Percentiles rank a stretch among this genome's conserved stretches.
Evolutionary conservation across 2,888 invertebrate genomes (phyloP).

Genomic region (Caenorhabditis sp.): DNA sequence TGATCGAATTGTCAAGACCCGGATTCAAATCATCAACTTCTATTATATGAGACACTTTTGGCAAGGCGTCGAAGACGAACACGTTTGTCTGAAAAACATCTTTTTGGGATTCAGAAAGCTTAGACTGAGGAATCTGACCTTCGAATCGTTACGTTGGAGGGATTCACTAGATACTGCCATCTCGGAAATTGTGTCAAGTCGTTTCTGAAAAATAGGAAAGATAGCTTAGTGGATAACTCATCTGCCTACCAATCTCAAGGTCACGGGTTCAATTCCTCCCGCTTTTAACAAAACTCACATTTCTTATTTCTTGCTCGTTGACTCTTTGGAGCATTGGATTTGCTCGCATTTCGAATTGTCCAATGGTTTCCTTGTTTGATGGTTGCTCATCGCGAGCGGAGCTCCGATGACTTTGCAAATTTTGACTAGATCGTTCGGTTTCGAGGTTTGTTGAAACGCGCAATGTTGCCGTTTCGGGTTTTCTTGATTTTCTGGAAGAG

Average conservation of each 20-base stretch:
- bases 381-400: too few species aligned
- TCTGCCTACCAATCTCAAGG: neutral
- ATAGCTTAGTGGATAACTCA: neutral
- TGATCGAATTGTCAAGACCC: slow-evolving; percentile 47
- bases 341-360: slow-evolving; percentile 6
- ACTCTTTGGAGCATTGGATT: neutral
- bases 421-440: neutral
- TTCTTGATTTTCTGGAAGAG: neutral
- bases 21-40: slow-evolving; percentile 55
- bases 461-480: neutral
- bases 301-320: neutral
- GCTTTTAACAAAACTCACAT: slow-evolving; percentile 9
- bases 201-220: slow-evolving; percentile 35
- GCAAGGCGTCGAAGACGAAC: slow-evolving; percentile 17
- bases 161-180: slow-evolving; percentile 41
- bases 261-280: too few species aligned
- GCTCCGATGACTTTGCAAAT: neutral
- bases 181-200: slow-evolving; percentile 49
- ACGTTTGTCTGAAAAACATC: slow-evolving; percentile 35
- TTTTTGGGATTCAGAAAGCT: neutral
- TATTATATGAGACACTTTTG: neutral
- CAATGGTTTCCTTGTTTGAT: slow-evolving; percentile 15
- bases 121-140: slow-evolving; percentile 12
- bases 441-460: neutral
- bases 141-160: slow-evolving; percentile 51